Evolutionary conservation across 2,888 invertebrate genomes (phyloP).

Genomic region (Nezara viridula): DNA sequence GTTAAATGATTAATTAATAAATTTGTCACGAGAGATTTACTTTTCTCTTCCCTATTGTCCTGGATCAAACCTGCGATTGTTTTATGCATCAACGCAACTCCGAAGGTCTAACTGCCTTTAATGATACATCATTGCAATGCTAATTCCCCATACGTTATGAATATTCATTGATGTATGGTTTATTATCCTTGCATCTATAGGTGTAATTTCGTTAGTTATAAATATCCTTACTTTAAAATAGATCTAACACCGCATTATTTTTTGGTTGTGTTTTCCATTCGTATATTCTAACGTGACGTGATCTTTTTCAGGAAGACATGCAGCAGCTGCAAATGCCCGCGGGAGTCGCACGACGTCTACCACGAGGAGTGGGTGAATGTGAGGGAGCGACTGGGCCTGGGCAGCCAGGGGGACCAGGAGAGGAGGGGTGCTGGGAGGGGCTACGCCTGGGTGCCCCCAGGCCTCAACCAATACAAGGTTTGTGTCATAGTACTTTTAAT

Average conservation of each 20-base stretch:
- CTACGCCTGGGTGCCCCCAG: slow-evolving; percentile 82
- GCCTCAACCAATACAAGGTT: slow-evolving; percentile 67
- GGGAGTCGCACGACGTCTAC: slow-evolving; percentile 90
- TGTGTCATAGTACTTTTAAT: not conserved
- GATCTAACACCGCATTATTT: not conserved
- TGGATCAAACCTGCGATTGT: not conserved
- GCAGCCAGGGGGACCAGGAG: slow-evolving; percentile 71
- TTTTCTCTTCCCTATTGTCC: not conserved
- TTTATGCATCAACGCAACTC: not conserved
- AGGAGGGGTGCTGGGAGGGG: slow-evolving; percentile 73
- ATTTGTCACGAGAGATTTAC: too few relatives aligned
- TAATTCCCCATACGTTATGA: not conserved
- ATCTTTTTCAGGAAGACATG: slow-evolving; percentile 87
- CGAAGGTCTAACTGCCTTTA: not conserved
- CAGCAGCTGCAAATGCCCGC: slow-evolving; percentile 91
- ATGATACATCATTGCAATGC: not conserved
- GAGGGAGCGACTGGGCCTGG: slow-evolving; percentile 79
- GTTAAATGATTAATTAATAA: not conserved
- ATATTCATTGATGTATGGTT: not conserved
- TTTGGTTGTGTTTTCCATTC: not conserved
- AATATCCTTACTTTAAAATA: not conserved
- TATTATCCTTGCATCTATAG: not conserved
- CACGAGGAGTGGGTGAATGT: slow-evolving; percentile 89
- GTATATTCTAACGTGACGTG: not conserved
- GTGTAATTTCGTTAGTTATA: not conserved